Conservation (phyloP, 1,140 invertebrate species). For the Bombus sibiricus region DNA sequence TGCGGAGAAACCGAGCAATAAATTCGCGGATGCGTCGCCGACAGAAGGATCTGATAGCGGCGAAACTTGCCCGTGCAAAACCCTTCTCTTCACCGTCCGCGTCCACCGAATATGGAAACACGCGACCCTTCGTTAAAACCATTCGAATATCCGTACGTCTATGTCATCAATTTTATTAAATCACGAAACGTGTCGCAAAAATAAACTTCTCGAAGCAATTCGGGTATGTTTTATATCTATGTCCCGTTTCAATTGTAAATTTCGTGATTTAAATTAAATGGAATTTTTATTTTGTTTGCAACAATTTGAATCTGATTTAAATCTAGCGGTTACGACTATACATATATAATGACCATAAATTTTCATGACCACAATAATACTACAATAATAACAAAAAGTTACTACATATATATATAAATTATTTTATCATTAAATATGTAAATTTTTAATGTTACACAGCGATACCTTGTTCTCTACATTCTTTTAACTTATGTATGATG, state of each 20-base stretch:
- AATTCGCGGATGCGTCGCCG: slow-evolving; percentile 66
- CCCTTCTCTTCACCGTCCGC: slow-evolving; percentile 50
- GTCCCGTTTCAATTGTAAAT: neutral
- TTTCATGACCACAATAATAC: too few species aligned
- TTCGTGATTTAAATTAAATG: neutral
- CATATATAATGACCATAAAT: too few species aligned
- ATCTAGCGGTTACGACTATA: too few species aligned
- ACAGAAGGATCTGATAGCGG: slow-evolving; percentile 64
- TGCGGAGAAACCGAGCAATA: slow-evolving; percentile 60
- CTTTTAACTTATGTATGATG: too few species aligned
- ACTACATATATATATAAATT: too few species aligned
- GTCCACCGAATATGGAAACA: slow-evolving; percentile 65
- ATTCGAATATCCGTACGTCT: slow-evolving; percentile 14
- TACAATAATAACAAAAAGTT: too few species aligned
- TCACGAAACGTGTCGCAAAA: neutral
- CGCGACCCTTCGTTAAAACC: slow-evolving; percentile 44
- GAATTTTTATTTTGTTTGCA: neutral
- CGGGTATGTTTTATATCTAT: neutral
- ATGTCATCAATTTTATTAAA: slow-evolving; percentile 2
- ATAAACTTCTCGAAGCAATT: neutral
- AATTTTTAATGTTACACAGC: too few species aligned
- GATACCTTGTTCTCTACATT: too few species aligned
- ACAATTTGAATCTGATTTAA: neutral
- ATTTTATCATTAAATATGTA: too few species aligned
- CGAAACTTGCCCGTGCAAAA: slow-evolving; percentile 59